Percentiles rank a stretch among this genome's conserved stretches.
These are phyloP conservation scores for Furcula furcula DNA, from an alignment of 2,888 invertebrate species.

Conservation along the genomic window DNA sequence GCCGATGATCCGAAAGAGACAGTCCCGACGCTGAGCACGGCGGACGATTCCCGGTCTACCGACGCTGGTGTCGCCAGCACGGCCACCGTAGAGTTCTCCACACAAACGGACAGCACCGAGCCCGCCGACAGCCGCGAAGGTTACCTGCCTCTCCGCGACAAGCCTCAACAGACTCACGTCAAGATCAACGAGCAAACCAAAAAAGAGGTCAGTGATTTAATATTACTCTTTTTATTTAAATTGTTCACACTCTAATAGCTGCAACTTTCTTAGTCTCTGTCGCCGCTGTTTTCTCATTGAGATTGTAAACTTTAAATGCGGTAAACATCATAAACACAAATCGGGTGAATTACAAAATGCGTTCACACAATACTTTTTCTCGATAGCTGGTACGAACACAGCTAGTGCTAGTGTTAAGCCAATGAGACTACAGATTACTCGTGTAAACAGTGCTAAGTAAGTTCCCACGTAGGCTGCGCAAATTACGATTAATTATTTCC, in stretches of 20 bases:
- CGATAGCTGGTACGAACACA: conserved; percentile 31
- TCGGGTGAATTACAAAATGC: conserved; percentile 24
- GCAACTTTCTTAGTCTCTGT: conserved; percentile 55
- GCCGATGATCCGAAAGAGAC: conserved; percentile 54
- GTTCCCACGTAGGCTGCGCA: conserved; percentile 68
- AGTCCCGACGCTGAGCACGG: conserved; percentile 56
- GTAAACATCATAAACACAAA: conserved; percentile 41
- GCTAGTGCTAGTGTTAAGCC: too few relatives aligned
- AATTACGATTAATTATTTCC: conserved; percentile 61
- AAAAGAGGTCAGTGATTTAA: conserved; percentile 79
- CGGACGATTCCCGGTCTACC: conserved; percentile 57
- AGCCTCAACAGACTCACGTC: conserved; percentile 72
- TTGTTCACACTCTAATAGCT: conserved; percentile 71
- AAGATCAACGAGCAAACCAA: conserved; percentile 79
- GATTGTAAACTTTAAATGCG: conserved; percentile 44
- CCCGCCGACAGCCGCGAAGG: conserved; percentile 75
- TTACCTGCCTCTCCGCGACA: conserved; percentile 73
- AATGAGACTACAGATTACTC: conserved; percentile 61
- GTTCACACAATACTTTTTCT: conserved; percentile 32
- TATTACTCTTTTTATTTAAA: conserved; percentile 52
- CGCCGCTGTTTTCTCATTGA: conserved; percentile 45
- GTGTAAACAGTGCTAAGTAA: conserved; percentile 42
- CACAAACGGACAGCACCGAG: conserved; percentile 64
- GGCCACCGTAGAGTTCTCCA: conserved; percentile 56
- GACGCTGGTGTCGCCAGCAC: conserved; percentile 62